Conservation (phyloP, 2,797 vertebrate species). For the Phaenicophaeus curvirostris region DNA sequence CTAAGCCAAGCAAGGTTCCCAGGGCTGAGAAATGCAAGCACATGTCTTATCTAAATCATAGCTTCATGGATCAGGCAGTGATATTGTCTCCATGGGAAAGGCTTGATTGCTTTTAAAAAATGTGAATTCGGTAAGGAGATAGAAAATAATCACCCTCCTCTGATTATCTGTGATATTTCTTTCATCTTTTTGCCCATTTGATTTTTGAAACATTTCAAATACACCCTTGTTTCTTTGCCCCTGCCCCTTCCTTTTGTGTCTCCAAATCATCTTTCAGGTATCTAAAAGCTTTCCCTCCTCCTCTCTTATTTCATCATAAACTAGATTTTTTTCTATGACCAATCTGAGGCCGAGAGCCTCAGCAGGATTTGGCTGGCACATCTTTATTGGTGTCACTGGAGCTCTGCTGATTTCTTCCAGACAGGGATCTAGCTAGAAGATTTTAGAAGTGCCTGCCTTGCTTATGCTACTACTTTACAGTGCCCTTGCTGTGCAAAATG, state of each 20-base stretch:
- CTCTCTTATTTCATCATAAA: neutral
- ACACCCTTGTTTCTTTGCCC: neutral
- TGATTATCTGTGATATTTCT: constrained; percentile 10
- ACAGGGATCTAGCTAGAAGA: neutral
- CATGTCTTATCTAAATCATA: neutral
- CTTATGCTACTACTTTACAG: neutral
- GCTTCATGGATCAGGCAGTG: neutral
- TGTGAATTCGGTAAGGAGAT: neutral
- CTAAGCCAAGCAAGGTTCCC: neutral
- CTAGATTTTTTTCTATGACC: neutral
- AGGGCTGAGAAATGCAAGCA: neutral
- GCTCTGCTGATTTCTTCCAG: neutral
- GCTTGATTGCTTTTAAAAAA: constrained; percentile 12
- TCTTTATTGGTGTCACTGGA: neutral
- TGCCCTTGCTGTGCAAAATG: neutral
- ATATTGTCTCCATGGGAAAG: neutral
- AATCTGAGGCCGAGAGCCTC: neutral
- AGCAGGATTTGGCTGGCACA: neutral
- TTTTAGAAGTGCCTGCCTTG: constrained; percentile 10
- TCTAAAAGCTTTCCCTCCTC: constrained; percentile 16
- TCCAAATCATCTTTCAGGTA: constrained; percentile 14
- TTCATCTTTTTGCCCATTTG: constrained; percentile 5
- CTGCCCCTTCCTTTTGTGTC: constrained; percentile 12
- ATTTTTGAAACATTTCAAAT: constrained; percentile 33
- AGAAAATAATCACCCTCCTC: constrained; percentile 1